A percentile compares a stretch with the other conserved stretches of the same genome.
Evolutionary conservation across 2,888 invertebrate species (phyloP).

Genomic region (Anagyrus pseudococci): DNA sequence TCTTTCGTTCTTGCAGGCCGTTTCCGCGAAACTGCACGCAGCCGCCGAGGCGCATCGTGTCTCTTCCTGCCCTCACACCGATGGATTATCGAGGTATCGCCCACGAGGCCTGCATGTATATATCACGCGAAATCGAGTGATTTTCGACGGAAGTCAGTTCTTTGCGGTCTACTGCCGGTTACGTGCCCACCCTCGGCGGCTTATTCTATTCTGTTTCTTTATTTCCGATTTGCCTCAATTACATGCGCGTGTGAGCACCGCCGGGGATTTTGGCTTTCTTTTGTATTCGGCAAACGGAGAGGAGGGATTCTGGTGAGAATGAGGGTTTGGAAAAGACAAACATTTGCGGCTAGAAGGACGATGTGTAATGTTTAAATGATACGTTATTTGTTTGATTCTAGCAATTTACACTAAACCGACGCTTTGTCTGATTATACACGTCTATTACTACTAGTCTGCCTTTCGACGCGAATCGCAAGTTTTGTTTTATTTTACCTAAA

Average conservation of each 20-base stretch:
- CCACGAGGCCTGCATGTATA: neutral
- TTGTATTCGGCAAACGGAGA: neutral
- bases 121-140: constrained; percentile 25
- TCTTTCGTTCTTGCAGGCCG: constrained; percentile 38
- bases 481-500: no score
- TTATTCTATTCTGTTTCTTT: neutral
- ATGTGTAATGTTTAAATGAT: no score
- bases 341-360: neutral
- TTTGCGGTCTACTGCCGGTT: constrained; percentile 19
- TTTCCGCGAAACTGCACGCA: constrained; percentile 38
- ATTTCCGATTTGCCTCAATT: no score
- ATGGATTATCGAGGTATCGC: constrained; percentile 47
- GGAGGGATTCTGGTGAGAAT: neutral
- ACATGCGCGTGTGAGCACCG: neutral
- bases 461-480: neutral
- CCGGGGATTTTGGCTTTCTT: constrained; percentile 5
- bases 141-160: constrained; percentile 40
- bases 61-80: constrained; percentile 40
- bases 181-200: neutral
- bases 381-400: no score
- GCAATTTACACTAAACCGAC: no score
- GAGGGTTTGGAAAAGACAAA: constrained; percentile 6
- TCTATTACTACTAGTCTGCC: neutral
- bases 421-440: neutral
- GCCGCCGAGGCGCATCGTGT: constrained; percentile 38